A percentile compares a stretch with the other conserved stretches of the same genome.
Conservation (phyloP, 2,888 invertebrate species). For the Rhynchonema sp. region DNA sequence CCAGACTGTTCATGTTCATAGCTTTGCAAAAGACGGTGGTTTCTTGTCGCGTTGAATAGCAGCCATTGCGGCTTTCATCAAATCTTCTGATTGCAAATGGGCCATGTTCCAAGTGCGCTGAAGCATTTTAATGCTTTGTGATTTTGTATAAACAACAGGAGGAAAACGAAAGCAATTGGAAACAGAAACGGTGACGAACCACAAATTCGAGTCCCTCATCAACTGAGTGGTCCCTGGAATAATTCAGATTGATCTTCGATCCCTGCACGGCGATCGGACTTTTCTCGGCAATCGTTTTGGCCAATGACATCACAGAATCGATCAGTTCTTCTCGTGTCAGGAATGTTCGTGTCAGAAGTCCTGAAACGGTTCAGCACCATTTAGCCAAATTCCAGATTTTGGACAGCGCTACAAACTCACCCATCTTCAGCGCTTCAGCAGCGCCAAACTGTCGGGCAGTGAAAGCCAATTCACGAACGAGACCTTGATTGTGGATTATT, state of each 20-base stretch:
- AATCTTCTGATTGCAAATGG: slow-evolving; percentile 76
- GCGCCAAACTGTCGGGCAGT: slow-evolving; percentile 63
- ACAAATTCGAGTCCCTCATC: slow-evolving; percentile 72
- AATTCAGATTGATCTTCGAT: slow-evolving; percentile 58
- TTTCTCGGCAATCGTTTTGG: slow-evolving; percentile 57
- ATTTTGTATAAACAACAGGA: too few relatives aligned
- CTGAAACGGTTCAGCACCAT: slow-evolving; percentile 36
- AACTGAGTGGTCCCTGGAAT: slow-evolving; percentile 65
- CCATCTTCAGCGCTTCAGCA: slow-evolving; percentile 44
- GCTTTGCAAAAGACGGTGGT: slow-evolving; percentile 52
- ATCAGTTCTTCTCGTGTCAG: slow-evolving; percentile 51
- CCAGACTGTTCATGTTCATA: too few relatives aligned
- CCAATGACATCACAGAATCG: slow-evolving; percentile 50
- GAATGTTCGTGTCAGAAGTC: slow-evolving; percentile 58
- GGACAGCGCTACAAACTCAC: background rate
- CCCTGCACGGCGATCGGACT: slow-evolving; percentile 87
- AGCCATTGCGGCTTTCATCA: slow-evolving; percentile 53
- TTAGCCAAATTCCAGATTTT: slow-evolving; percentile 18
- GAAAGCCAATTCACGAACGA: slow-evolving; percentile 64
- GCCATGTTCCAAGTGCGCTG: slow-evolving; percentile 60
- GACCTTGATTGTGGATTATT: slow-evolving; percentile 63
- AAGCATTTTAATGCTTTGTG: too few relatives aligned
- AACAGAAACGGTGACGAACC: too few relatives aligned
- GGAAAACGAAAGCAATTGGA: too few relatives aligned
- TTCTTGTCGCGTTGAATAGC: slow-evolving; percentile 49